Percentiles rank a stretch among this genome's conserved stretches.
Conservation (phyloP, 2,797 vertebrate genomes). For the Sebastolobus altivelis region DNA sequence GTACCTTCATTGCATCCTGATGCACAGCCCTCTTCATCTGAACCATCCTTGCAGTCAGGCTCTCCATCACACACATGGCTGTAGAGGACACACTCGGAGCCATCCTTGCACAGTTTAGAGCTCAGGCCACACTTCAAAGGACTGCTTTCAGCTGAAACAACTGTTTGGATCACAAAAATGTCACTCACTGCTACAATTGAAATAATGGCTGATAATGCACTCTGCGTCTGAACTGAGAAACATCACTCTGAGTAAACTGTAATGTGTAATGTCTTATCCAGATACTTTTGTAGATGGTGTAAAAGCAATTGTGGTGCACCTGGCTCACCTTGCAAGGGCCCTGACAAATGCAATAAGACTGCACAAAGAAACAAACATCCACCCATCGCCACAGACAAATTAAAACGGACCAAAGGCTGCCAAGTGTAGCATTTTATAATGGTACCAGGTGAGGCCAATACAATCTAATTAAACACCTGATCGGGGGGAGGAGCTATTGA, state of each 20-base stretch:
- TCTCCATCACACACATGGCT: constrained; percentile 88
- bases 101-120: constrained; percentile 81
- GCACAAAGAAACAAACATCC: constrained; percentile 58
- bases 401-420: neutral
- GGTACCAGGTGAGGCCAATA: constrained; percentile 66
- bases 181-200: neutral
- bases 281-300: neutral
- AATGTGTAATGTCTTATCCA: neutral
- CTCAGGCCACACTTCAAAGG: constrained; percentile 71
- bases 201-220: neutral
- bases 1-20: constrained; percentile 77
- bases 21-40: constrained; percentile 87
- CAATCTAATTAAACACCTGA: constrained; percentile 66
- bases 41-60: constrained; percentile 87
- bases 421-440: constrained; percentile 54
- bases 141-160: constrained; percentile 49
- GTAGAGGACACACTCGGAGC: constrained; percentile 80
- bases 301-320: neutral
- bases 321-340: constrained; percentile 64
- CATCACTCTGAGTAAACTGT: neutral
- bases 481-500: constrained; percentile 57
- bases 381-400: constrained; percentile 69
- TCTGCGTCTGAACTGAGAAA: neutral
- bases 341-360: constrained; percentile 43
- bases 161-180: neutral